A percentile compares a stretch with the other conserved stretches of the same genome.
Conservation (phyloP, 2,888 invertebrate species). For the Heliconius ethilla region DNA sequence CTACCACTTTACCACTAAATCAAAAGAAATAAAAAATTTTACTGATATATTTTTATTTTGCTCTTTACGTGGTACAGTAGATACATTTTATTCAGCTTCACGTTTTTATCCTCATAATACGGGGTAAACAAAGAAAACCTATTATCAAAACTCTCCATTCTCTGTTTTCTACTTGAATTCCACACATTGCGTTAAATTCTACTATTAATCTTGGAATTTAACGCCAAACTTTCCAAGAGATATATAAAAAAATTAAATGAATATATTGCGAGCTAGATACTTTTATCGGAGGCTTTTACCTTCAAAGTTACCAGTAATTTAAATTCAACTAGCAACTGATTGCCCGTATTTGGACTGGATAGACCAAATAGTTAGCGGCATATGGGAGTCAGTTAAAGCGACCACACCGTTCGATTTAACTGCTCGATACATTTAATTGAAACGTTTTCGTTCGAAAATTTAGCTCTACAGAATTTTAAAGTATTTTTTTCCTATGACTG, state of each 20-base stretch:
- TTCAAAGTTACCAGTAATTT: constrained; percentile 1
- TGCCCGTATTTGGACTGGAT: constrained; percentile 1
- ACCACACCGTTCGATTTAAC: not conserved
- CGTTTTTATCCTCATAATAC: not conserved
- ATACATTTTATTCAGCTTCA: not conserved
- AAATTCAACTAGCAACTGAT: not conserved
- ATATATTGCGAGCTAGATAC: not conserved
- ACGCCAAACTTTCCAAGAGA: not conserved
- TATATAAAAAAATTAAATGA: not conserved
- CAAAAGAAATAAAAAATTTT: too few species aligned
- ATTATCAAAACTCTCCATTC: not conserved
- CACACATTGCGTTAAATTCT: not conserved
- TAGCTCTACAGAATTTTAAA: not conserved
- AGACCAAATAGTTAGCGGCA: not conserved
- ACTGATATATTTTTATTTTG: too few species aligned
- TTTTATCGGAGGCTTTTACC: not conserved
- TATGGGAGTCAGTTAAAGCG: constrained; percentile 2
- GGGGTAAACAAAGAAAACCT: not conserved
- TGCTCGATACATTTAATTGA: constrained; percentile 1
- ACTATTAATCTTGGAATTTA: not conserved
- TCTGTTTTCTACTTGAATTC: not conserved
- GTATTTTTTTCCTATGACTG: not conserved
- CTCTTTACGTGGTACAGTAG: too few species aligned
- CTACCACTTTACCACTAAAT: too few species aligned
- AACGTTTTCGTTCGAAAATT: not conserved